Conservation (phyloP, 2,113 vertebrate genomes). For the Coreoperca whiteheadi region DNA sequence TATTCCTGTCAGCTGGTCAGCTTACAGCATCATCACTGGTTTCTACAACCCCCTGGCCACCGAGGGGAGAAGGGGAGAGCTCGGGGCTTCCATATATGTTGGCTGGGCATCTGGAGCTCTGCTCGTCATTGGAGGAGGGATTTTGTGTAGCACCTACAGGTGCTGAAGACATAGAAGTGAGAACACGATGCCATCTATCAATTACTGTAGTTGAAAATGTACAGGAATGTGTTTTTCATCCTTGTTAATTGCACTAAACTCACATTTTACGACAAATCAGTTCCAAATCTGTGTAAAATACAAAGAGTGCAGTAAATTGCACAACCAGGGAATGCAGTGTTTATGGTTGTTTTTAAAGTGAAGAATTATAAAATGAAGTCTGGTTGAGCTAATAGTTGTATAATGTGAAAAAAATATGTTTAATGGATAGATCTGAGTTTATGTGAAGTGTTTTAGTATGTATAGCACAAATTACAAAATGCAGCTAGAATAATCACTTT, state of each 20-base stretch:
- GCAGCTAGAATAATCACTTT: background rate
- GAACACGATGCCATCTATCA: background rate
- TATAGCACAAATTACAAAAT: background rate
- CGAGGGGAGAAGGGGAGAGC: slow-evolving; percentile 84
- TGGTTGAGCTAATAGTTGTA: background rate
- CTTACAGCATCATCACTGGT: slow-evolving; percentile 87
- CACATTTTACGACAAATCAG: background rate
- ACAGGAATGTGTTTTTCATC: background rate
- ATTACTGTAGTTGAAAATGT: background rate
- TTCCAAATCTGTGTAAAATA: slow-evolving; percentile 1
- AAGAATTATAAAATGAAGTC: slow-evolving; percentile 10
- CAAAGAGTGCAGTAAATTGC: background rate
- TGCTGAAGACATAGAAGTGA: slow-evolving; percentile 58
- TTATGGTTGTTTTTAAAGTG: slow-evolving; percentile 6
- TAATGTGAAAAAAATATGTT: background rate
- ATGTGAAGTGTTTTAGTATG: background rate
- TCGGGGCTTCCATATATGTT: slow-evolving; percentile 91
- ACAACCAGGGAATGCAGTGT: background rate
- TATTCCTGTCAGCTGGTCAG: slow-evolving; percentile 89
- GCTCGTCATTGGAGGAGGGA: slow-evolving; percentile 87
- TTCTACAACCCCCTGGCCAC: slow-evolving; percentile 89
- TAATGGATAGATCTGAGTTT: background rate
- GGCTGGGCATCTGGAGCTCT: slow-evolving; percentile 90
- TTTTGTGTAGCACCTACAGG: slow-evolving; percentile 84
- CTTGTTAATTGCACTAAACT: slow-evolving; percentile 18